Evolutionary conservation across 2,113 vertebrate species (phyloP).

Genomic region (Colossoma macropomum): DNA sequence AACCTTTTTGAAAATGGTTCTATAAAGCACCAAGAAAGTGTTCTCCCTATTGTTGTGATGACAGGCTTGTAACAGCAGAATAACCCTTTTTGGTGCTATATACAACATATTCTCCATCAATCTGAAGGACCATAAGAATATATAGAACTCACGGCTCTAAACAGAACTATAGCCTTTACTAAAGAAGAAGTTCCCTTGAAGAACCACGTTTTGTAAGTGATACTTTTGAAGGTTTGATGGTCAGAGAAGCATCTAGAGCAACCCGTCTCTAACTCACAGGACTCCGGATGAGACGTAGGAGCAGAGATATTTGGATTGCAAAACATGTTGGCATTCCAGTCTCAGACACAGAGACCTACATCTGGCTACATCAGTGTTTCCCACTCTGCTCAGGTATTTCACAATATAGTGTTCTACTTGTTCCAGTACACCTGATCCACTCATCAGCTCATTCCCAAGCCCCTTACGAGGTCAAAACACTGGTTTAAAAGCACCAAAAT

Average conservation of each 20-base stretch:
- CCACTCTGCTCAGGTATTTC: neutral
- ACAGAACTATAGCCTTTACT: too few species aligned
- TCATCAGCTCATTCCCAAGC: neutral
- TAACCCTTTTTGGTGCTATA: too few species aligned
- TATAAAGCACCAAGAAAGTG: too few species aligned
- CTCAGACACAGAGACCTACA: neutral
- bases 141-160: too few species aligned
- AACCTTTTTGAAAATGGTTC: too few species aligned
- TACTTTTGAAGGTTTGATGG: neutral
- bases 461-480: neutral
- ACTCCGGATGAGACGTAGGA: neutral
- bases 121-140: too few species aligned
- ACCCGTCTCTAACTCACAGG: neutral
- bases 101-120: too few species aligned
- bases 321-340: conserved; percentile 15
- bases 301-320: conserved; percentile 29
- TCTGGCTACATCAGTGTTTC: neutral
- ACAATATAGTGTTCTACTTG: neutral
- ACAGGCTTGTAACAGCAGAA: too few species aligned
- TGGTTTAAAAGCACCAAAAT: neutral
- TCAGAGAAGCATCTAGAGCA: neutral
- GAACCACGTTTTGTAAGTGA: too few species aligned
- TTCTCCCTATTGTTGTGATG: too few species aligned
- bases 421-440: neutral
- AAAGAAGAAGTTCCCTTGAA: too few species aligned